Conservation (phyloP, 1,140 invertebrate genomes). For the Nomia melanderi region DNA sequence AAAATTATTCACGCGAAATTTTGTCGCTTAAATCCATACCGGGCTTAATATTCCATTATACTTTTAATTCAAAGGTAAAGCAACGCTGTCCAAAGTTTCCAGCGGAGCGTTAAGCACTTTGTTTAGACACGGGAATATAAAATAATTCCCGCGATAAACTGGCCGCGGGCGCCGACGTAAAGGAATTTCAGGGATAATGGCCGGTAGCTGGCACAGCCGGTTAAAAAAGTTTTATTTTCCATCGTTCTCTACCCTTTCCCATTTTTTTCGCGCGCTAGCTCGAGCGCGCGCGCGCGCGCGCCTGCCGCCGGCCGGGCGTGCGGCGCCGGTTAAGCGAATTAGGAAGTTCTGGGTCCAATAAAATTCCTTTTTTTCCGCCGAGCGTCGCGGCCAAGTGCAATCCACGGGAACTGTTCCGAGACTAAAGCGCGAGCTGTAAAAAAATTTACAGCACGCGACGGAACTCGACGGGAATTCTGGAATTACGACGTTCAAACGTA, state of each 20-base stretch:
- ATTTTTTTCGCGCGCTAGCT: neutral
- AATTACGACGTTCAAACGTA: conserved; percentile 30
- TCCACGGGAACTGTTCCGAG: conserved; percentile 18
- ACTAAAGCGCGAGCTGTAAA: conserved; percentile 31
- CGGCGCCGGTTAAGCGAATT: conserved; percentile 36
- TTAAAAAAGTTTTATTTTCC: conserved; percentile 16
- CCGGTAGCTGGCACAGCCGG: neutral
- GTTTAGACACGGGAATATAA: conserved; percentile 15
- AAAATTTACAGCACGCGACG: conserved; percentile 28
- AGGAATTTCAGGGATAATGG: conserved; percentile 24
- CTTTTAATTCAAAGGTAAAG: neutral
- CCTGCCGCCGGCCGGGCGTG: too few relatives aligned
- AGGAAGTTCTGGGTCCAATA: conserved; percentile 36
- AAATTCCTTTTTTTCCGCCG: conserved; percentile 21
- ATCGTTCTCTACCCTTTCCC: neutral
- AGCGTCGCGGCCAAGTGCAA: conserved; percentile 31
- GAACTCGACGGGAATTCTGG: conserved; percentile 8
- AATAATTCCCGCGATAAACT: conserved; percentile 21
- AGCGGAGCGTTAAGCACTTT: neutral
- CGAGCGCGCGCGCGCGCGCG: too few relatives aligned
- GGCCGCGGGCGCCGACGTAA: neutral
- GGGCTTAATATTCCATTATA: neutral
- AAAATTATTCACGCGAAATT: neutral
- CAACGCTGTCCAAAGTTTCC: neutral
- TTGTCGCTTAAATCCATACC: neutral